These are phyloP conservation scores for Scalopus aquaticus DNA, from an alignment of 2,113 vertebrate genomes.

Conservation along the genomic window DNA sequence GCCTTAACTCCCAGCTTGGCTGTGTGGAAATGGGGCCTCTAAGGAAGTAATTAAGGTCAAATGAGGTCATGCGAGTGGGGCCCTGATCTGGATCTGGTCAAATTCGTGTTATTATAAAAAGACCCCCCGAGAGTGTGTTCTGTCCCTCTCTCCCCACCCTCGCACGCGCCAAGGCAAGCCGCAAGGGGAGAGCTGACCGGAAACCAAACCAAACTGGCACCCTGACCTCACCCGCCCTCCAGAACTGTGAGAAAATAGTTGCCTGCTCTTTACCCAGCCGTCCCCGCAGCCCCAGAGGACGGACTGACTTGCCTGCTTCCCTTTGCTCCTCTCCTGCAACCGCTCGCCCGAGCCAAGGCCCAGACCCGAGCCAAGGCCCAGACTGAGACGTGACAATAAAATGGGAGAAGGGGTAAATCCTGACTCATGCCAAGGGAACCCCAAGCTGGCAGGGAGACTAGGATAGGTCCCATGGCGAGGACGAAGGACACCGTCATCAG, in stretches of 20 bases:
- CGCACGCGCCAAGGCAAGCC: not conserved
- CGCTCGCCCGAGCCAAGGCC: not conserved
- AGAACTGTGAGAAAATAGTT: not conserved
- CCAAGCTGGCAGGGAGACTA: not conserved
- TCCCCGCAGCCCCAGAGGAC: not conserved
- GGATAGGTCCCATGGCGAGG: not conserved
- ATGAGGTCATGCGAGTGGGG: not conserved
- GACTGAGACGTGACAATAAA: not conserved
- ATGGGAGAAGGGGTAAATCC: not conserved
- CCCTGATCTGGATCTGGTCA: not conserved
- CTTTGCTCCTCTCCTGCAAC: not conserved
- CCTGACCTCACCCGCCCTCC: not conserved
- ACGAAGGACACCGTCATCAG: constrained; percentile 10
- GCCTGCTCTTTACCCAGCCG: not conserved
- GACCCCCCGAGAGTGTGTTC: not conserved
- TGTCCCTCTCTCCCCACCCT: not conserved
- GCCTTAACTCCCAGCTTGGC: not conserved
- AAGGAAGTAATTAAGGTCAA: not conserved
- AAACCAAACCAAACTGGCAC: not conserved
- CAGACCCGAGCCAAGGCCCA: not conserved
- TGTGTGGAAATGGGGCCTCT: not conserved
- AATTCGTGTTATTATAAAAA: constrained; percentile 4
- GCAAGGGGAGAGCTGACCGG: not conserved
- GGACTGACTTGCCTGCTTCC: not conserved
- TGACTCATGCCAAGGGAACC: not conserved